Evolutionary conservation across 2,888 invertebrate species (phyloP), one percentile per base, ranked within the genome.

Genomic region (Caenorhabditis japonica): DNA sequence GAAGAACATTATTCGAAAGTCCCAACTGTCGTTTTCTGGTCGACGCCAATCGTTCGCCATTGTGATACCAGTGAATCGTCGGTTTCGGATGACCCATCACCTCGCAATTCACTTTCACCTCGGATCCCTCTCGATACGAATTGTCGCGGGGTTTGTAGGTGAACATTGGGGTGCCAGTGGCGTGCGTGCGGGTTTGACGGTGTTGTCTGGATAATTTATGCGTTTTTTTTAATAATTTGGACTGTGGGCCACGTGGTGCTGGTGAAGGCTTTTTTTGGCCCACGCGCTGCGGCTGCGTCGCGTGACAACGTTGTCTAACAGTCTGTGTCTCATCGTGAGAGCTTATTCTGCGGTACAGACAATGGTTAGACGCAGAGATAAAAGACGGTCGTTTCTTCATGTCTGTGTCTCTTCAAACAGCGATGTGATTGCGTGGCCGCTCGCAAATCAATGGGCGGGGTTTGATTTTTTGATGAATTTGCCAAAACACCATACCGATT

Each of bases 11-110:
- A 44, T 77, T 69, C 15, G 81, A 80, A 19, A 79, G 68, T 7
- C 55, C 61, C 15, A 87, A 34, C 34, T 82, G 79, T 17, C 75
- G 60, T 56, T 84, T 84, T 21, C 87, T 75, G 3, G 85, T 80
- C 23, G 77, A 73, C 3, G 55, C 59, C 15, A 86, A 69, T 25
- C 56, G 39, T 21, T 68, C 46, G 30, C 75, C 71, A 47, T 79
- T 79, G 30, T 68, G 58, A 34, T 60, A 75, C 79, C 79, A 79
- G 12, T 33, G 46, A 15, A 79, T 69, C 7, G 39, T 41, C 4
- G 79, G 79, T 55, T 75, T 76, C 17, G 79, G 79, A 19, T 59
- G 43, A 44, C 79, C 79, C 47, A 75, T 68, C 7, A 77, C 79
- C 41, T 79, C 79, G 21, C 79, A 79, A 38, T 79, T 75, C 13